Evolutionary conservation across 2,888 invertebrate genomes (phyloP).

Genomic region (Agrenia bidenticulata): DNA sequence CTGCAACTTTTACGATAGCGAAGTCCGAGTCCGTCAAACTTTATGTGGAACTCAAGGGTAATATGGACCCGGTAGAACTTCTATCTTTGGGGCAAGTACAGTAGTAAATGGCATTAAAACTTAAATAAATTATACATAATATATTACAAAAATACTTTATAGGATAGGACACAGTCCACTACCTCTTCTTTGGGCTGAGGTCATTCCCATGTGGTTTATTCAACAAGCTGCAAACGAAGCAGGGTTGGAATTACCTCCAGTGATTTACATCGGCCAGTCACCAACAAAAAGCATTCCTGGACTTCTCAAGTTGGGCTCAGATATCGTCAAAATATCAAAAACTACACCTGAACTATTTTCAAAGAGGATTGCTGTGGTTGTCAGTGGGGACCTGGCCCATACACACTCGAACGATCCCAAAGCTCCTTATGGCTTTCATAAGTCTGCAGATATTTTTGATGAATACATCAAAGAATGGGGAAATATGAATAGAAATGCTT

Average conservation of each 20-base stretch:
- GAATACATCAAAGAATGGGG: conserved; percentile 30
- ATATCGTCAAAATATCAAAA: conserved; percentile 17
- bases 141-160: background rate
- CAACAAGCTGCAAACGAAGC: conserved; percentile 26
- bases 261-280: conserved; percentile 32
- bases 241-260: conserved; percentile 21
- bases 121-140: background rate
- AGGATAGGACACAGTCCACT: background rate
- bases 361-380: conserved; percentile 35
- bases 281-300: conserved; percentile 5
- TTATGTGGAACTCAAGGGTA: conserved; percentile 9
- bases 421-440: conserved; percentile 25
- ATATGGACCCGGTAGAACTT: conserved; percentile 8
- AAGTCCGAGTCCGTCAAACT: conserved; percentile 1
- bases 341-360: conserved; percentile 8
- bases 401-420: conserved; percentile 32
- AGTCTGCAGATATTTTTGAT: conserved; percentile 21
- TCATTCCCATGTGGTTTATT: conserved; percentile 42
- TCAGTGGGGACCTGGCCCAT: conserved; percentile 43
- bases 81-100: conserved; percentile 25
- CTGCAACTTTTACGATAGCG: conserved; percentile 22
- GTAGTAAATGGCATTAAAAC: background rate
- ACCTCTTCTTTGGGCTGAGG: conserved; percentile 43
- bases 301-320: conserved; percentile 25
- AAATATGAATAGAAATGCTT: conserved; percentile 20